phyloP scores from a whole-genome alignment of 2,888 invertebrate genomes.

The Camptogramma bilineatum region DNA sequence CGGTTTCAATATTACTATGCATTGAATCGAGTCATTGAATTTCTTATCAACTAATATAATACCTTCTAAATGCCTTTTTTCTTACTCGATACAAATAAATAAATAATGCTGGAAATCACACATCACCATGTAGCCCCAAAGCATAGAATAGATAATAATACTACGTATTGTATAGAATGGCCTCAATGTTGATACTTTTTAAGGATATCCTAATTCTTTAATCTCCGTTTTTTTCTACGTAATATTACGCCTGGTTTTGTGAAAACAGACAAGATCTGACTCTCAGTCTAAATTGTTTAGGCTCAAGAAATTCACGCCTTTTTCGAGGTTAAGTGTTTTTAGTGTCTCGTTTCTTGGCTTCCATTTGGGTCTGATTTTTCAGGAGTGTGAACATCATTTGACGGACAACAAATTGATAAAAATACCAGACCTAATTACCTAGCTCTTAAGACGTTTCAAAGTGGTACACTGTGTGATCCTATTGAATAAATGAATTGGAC shows the following conservation, averaged over 20 bases:
- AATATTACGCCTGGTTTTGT: slow-evolving; percentile 23
- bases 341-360: slow-evolving; percentile 27
- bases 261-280: slow-evolving; percentile 2
- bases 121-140: no score
- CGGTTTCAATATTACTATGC: no score
- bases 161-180: not conserved
- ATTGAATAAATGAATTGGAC: no score
- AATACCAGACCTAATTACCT: no score
- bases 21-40: no score
- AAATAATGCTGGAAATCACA: no score
- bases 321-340: slow-evolving; percentile 38
- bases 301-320: slow-evolving; percentile 22
- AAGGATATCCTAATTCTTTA: slow-evolving; percentile 27
- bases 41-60: no score
- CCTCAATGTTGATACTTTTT: not conserved
- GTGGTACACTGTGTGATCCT: no score
- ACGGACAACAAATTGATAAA: not conserved
- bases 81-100: no score
- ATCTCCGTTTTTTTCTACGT: slow-evolving; percentile 35
- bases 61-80: no score
- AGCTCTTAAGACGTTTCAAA: no score
- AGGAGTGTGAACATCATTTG: not conserved
- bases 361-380: slow-evolving; percentile 2
- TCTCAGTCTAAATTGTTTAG: slow-evolving; percentile 32
- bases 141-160: not conserved